Conservation (phyloP, 2,888 invertebrate genomes). For the Sinohyriopsis cumingii region DNA sequence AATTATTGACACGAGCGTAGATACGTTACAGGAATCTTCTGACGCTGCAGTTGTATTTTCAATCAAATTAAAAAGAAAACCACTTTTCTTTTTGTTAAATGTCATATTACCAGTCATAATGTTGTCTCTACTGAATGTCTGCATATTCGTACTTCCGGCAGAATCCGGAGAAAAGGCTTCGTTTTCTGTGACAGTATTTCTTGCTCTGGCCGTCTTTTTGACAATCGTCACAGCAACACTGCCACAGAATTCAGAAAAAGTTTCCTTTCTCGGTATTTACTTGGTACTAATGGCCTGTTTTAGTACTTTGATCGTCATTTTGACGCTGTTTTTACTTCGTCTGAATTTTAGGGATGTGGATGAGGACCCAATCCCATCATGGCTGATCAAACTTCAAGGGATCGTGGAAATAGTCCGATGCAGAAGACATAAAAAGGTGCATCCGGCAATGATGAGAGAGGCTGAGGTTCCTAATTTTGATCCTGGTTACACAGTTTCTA, state of each 20-base stretch:
- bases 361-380: constrained; percentile 19
- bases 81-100: constrained; percentile 28
- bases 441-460: too few species aligned
- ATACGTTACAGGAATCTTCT: constrained; percentile 2
- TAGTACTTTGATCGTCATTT: constrained; percentile 26
- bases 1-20: constrained; percentile 12
- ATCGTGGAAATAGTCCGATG: too few species aligned
- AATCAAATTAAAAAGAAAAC: constrained; percentile 27
- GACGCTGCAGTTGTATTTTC: constrained; percentile 21
- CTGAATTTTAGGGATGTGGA: constrained; percentile 19
- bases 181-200: constrained; percentile 27
- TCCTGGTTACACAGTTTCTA: too few species aligned
- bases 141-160: constrained; percentile 29
- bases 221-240: constrained; percentile 20
- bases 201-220: constrained; percentile 30
- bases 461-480: too few species aligned
- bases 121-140: constrained; percentile 26
- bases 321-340: constrained; percentile 27
- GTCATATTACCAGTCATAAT: constrained; percentile 34
- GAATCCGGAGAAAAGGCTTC: constrained; percentile 30
- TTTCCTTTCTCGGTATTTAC: constrained; percentile 24
- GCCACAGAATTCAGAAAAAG: constrained; percentile 25
- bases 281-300: constrained; percentile 30
- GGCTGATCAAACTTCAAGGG: background rate
- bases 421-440: too few species aligned